Evolutionary conservation across 2,797 vertebrate species (phyloP), one percentile per base, ranked within the genome.

Genomic region (Prunella strophiata): DNA sequence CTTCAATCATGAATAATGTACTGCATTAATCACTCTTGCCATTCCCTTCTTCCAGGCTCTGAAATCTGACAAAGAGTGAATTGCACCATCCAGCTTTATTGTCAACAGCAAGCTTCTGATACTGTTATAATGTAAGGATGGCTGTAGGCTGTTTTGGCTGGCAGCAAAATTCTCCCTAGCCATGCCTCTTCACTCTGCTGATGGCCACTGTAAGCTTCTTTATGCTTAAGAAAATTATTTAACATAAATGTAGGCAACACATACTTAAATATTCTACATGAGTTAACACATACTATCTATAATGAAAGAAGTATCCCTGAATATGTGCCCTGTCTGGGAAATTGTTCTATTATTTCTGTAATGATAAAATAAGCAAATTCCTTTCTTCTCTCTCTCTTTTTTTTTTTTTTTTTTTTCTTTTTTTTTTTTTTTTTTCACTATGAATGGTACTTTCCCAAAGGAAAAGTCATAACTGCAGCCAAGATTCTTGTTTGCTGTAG

Each of bases 1-100:
- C 62, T 81, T 86, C 23, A 45, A 27, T 80, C 16, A 16, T 74
- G 14, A 77, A 86, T 92, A 81, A 92, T 34, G 20, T 63, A 79
- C 45, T 88, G 29, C 26, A 34, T 86, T 77, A 88, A 67, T 84
- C 45, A 86, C 29, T 76, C 47, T 67, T 89, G 66, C 45, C 29
- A 63, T 86, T 86, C 27, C 43, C 38, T 66, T 83, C n/a, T 74
- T 83, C 51, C 57, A 78, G 16, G 74, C 42, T 92, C 51, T 66
- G 47, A 91, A 85, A 76, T 75, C 29, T 62, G 40, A 61, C 4
- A 27, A 9, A 57, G 27, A 42, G 22, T 68, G 25, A 85, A 66
- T 70, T 73, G n/a, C 21, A 88, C 23, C 22, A 6, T 57, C 32
- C 45, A 65, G 54, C 11, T 91, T 81, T 61, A 79, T n/a, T 66